Evolutionary conservation across 2,113 vertebrate species (phyloP), one percentile per base, ranked within the genome.

Genomic region (Geothlypis trichas): DNA sequence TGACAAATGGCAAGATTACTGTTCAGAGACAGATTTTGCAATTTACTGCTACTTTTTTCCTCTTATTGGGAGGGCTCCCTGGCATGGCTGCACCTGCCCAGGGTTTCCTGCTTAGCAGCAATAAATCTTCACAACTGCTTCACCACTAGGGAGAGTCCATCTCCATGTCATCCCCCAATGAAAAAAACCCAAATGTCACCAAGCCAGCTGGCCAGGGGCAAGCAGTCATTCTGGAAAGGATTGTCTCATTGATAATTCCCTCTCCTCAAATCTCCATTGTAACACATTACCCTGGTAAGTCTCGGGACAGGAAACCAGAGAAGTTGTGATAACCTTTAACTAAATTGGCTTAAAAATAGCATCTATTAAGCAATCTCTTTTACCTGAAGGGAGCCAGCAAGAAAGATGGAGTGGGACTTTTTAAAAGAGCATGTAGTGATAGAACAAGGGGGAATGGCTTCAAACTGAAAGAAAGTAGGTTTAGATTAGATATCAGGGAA

Each of bases 161-260:
- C 72, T 57, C 22, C 11, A 13, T 9, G n/a, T 30, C 55, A 62
- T 4, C 23, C 7, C 63, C 57, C 57, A 21, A 9, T 44, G 57
- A 67, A 49, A 28, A 28, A 42, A 58, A 15, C 14, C 42, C 39
- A 39, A 27, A 30, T 1, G 9, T 46, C 51, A 58, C 41, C 79
- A 62, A 2, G 17, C 21, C 42, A 31, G 0, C 16, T 2, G 21
- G 27, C 22, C 10, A 4, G 27, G 42, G 37, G 35, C 20, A 37
- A 7, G 39, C 0, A 9, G 14, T 5, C 2, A 1, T 3, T 0
- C 31, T 33, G 31, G 10, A 27, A 42, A n/a, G 24, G 41, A 37
- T 1, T 6, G 23, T 22, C 67, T 47, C 68, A 13, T 10, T 20
- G 2, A 1, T 21, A 35, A 52, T 17, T 27, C 42, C 18, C 47